Percentiles rank a stretch among this genome's conserved stretches.
phyloP scores from a whole-genome alignment of 2,113 vertebrate species.

The Thymallus thymallus region DNA sequence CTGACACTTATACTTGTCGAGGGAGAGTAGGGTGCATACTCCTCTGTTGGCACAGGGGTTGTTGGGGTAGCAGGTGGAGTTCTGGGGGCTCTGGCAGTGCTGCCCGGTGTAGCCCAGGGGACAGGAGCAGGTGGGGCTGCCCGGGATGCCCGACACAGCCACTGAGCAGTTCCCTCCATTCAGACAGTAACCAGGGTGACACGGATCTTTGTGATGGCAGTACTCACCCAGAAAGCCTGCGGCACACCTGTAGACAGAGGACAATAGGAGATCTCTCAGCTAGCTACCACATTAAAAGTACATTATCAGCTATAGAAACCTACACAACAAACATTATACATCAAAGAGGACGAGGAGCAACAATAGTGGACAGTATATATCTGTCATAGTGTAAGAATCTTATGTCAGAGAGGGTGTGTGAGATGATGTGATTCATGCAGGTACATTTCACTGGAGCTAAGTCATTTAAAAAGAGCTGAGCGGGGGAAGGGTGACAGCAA shows the following conservation, averaged over 20 bases:
- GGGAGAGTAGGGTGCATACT: conserved; percentile 76
- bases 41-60: conserved; percentile 84
- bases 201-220: conserved; percentile 88
- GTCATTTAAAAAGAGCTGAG: neutral
- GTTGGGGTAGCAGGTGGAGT: conserved; percentile 82
- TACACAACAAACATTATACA: conserved; percentile 9
- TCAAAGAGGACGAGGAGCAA: neutral
- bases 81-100: conserved; percentile 79
- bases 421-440: too few relatives aligned
- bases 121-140: conserved; percentile 80
- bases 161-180: conserved; percentile 86
- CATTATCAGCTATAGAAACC: conserved; percentile 2
- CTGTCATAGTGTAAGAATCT: conserved; percentile 3
- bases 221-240: conserved; percentile 88
- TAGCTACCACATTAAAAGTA: neutral
- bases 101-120: conserved; percentile 81
- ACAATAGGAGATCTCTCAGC: neutral
- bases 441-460: neutral
- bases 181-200: conserved; percentile 80
- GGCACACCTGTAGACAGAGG: conserved; percentile 76
- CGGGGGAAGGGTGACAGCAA: conserved; percentile 38
- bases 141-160: conserved; percentile 67
- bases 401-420: too few relatives aligned
- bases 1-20: conserved; percentile 79
- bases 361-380: neutral